phyloP scores from a whole-genome alignment of 2,797 vertebrate genomes.

The Syngnathus acus region DNA sequence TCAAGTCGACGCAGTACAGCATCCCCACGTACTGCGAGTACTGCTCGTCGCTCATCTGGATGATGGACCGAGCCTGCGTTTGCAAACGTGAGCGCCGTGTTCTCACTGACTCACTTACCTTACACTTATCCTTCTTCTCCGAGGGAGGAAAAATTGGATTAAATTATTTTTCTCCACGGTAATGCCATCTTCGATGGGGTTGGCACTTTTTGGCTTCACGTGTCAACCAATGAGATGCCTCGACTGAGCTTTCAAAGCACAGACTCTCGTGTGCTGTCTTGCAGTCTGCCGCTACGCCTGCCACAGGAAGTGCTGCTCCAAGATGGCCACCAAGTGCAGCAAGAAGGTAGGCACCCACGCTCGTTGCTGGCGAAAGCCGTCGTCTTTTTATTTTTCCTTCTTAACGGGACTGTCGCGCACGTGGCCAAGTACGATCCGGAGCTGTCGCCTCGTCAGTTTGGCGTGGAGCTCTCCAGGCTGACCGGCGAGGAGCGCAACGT shows the following conservation, averaged over 20 bases:
- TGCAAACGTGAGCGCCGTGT: constrained; percentile 79
- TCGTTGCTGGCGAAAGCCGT: neutral
- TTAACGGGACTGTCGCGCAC: neutral
- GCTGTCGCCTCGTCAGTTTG: constrained; percentile 89
- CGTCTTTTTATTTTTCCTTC: no score
- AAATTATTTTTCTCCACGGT: neutral
- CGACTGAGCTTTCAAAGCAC: constrained; percentile 53
- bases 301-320: constrained; percentile 96
- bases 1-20: constrained; percentile 90
- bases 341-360: constrained; percentile 82
- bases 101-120: neutral
- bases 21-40: constrained; percentile 93
- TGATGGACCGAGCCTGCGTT: constrained; percentile 93
- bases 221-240: constrained; percentile 19
- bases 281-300: constrained; percentile 96
- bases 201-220: neutral
- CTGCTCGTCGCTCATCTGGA: constrained; percentile 94
- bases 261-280: constrained; percentile 45
- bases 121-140: neutral
- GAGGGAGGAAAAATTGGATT: neutral
- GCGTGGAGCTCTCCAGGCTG: constrained; percentile 88
- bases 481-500: constrained; percentile 88
- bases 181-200: neutral
- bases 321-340: constrained; percentile 86
- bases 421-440: constrained; percentile 85